phyloP scores from a whole-genome alignment of 2,888 invertebrate species.

The Zootermopsis nevadensis region DNA sequence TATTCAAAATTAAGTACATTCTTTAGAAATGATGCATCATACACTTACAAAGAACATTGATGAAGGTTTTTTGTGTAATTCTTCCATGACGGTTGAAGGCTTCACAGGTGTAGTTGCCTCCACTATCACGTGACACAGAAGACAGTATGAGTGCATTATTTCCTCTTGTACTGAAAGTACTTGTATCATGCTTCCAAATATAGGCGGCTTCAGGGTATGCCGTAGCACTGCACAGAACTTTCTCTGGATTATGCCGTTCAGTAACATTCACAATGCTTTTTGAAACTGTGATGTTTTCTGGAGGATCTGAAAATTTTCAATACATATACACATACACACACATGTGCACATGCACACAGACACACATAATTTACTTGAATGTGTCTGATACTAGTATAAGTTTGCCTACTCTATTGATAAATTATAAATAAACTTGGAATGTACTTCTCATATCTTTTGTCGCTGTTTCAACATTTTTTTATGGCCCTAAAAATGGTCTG shows the following conservation, averaged over 20 bases:
- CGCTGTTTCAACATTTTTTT: too few relatives aligned
- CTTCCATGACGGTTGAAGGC: slow-evolving; percentile 79
- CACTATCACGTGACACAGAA: slow-evolving; percentile 75
- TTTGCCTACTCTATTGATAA: too few relatives aligned
- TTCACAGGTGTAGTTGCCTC: slow-evolving; percentile 80
- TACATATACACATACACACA: too few relatives aligned
- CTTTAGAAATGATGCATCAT: background rate
- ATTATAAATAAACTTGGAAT: too few relatives aligned
- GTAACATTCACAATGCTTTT: slow-evolving; percentile 66
- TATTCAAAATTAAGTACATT: too few relatives aligned
- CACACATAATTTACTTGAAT: too few relatives aligned
- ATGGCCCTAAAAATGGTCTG: too few relatives aligned
- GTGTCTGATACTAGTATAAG: too few relatives aligned
- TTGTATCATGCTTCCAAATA: slow-evolving; percentile 68
- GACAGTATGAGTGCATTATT: slow-evolving; percentile 71
- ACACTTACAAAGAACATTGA: slow-evolving; percentile 88
- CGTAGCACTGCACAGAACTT: slow-evolving; percentile 70
- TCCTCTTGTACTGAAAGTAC: slow-evolving; percentile 63
- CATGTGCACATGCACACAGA: too few relatives aligned
- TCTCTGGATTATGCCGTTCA: slow-evolving; percentile 69
- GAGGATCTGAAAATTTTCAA: slow-evolving; percentile 71
- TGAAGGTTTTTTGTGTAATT: slow-evolving; percentile 73
- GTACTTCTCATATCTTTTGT: too few relatives aligned
- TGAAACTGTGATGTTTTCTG: slow-evolving; percentile 85
- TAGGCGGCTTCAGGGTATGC: slow-evolving; percentile 80